Conservation (phyloP, 1,140 invertebrate species). For the Euglossa dilemma region DNA sequence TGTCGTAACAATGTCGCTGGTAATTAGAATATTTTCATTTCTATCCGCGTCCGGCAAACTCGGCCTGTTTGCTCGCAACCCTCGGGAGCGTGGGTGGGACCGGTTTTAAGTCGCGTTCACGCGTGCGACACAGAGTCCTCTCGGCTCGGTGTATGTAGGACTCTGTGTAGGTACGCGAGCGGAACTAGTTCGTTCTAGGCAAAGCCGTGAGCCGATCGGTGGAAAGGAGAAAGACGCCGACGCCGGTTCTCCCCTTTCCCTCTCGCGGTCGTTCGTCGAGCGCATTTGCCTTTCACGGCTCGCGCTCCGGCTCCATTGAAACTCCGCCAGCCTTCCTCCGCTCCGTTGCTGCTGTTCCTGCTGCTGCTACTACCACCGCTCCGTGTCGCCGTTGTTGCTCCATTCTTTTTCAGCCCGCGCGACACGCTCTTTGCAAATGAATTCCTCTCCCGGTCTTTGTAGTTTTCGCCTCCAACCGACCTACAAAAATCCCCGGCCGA, state of each 20-base stretch:
- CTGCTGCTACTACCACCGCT: background rate
- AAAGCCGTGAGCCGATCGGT: slow-evolving; percentile 14
- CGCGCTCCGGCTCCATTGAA: slow-evolving; percentile 41
- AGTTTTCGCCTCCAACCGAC: background rate
- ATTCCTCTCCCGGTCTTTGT: background rate
- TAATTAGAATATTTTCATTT: slow-evolving; percentile 68
- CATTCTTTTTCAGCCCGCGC: background rate
- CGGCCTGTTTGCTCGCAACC: slow-evolving; percentile 16
- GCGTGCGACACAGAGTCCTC: slow-evolving; percentile 37
- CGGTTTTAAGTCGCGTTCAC: slow-evolving; percentile 66
- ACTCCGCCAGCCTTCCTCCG: background rate
- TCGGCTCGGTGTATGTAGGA: slow-evolving; percentile 3
- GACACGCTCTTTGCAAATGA: background rate
- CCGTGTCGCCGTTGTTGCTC: too few relatives aligned
- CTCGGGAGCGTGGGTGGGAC: slow-evolving; percentile 62
- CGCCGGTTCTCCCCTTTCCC: slow-evolving; percentile 28
- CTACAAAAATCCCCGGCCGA: background rate
- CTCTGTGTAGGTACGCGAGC: slow-evolving; percentile 36
- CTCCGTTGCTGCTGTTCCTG: background rate
- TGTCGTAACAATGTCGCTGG: slow-evolving; percentile 54
- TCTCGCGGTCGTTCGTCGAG: slow-evolving; percentile 41
- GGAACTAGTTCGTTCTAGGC: slow-evolving; percentile 60
- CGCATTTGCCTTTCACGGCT: slow-evolving; percentile 53
- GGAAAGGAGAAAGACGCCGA: slow-evolving; percentile 38
- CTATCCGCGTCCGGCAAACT: slow-evolving; percentile 39